Evolutionary conservation across 2,113 vertebrate species (phyloP), one percentile per base, ranked within the genome.

Genomic region (Benitochromis conjunctus): DNA sequence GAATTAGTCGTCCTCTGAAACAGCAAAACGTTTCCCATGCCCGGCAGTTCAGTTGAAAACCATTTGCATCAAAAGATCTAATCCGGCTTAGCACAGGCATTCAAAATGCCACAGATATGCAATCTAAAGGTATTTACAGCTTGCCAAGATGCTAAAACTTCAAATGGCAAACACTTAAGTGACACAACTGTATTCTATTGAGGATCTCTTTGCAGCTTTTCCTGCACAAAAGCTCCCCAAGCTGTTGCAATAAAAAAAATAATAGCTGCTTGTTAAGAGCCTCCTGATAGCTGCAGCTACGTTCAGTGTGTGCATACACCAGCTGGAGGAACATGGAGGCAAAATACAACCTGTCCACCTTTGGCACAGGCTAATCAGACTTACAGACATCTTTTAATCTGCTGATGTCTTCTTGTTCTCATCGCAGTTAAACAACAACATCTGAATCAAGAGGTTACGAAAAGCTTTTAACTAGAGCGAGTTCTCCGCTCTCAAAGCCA

Each of bases 361-460:
- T n/a, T 19, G 38, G 31, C 66, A 69, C 21, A 5, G 14, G 12
- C 55, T 57, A 46, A 81, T 90, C 66, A 79, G 74, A 85, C 58
- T 14, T 16, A 10, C 31, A 74, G 74, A 60, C 48, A n/a, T 31
- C 10, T 36, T 83, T 86, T 91, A 84, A 89, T 88, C 81, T 79
- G 86, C 7, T 3, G 7, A 7, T 18, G 21, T 29, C 34, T 81
- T 76, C 11, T n/a, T 79, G 82, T 78, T 87, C 77, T 71, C 36
- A 14, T 48, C 51, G n/a, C 16, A 9, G 9, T 79, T 62, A 18
- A 87, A 79, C 53, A 14, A 46, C 76, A 84, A 79, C 56, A 71
- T 24, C 7, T 10, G 74, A 58, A 83, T 64, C 60, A 83, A 86
- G 86, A 90, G 89, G 88, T 90, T 87, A 87, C 85, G 89, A 91